Base-by-base conservation (phyloP, 2,797 vertebrate species). In the Microctenopoma steveboyesi region DNA sequence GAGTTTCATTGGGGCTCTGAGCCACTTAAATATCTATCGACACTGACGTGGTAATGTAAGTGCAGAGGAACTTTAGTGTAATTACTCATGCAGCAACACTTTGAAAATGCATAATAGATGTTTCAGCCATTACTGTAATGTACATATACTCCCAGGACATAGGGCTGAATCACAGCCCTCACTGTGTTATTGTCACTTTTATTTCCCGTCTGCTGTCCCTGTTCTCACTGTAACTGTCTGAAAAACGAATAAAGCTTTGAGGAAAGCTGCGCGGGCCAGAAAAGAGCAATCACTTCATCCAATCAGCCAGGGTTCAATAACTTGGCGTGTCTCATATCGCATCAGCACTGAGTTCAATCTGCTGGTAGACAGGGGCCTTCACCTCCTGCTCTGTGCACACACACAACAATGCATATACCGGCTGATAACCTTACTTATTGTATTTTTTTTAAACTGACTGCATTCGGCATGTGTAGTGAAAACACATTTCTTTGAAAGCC, bases 261-360 rank as follows among this genome's bases (percentile, higher is more conserved):
- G 59, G 43, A 16, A 27, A 57, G 47, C 22, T 46, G 54, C 48
- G 53, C 37, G 1, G 47, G 45, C 47, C 52, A 16, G 60, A 54
- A 85, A 74, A 74, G 86, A 71, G 57, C 79, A 85, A 87, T 89
- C 82, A 72, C 67, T 53, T 48, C 74, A 67, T 86, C 79, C 85
- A 87, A 86, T 89, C 86, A 87, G 72, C 74, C 76, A 22, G 65
- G 79, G 82, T 88, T 86, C 85, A 87, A 57, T 78, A 85, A 85
- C 76, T 76, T 61, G 76, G 60, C 81, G 71, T 79, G 83, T 87
- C 79, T 89, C 86, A 80, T 83, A 89, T 87, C 82, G 69, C 82
- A 82, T 78, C 76, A 67, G 49, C 37, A 45, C 74, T 73, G 27
- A 1, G 75, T 88, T 86, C 88, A 86, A 83, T 88, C 86, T 84